A percentile compares a stretch with the other conserved stretches of the same genome.
Conservation (phyloP, 2,888 invertebrate species). For the Meta bourneti region DNA sequence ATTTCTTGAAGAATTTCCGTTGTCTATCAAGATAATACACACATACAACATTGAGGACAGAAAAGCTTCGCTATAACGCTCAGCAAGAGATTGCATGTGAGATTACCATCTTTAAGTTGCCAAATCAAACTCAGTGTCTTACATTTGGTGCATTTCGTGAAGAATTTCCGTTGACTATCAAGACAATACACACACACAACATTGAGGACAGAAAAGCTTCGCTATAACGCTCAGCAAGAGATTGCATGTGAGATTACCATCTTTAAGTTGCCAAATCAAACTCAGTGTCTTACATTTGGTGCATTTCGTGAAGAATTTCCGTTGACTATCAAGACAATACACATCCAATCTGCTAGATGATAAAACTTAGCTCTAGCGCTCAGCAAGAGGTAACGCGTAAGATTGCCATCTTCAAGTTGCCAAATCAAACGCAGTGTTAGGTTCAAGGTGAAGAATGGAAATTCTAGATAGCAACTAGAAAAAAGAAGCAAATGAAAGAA, state of each 20-base stretch:
- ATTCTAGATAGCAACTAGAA: neutral
- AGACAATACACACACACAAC: too few species aligned
- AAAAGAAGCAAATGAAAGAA: slow-evolving; percentile 54
- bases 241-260: neutral
- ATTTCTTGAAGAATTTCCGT: too few species aligned
- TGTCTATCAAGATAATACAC: too few species aligned
- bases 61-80: too few species aligned
- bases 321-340: too few species aligned
- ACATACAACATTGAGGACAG: too few species aligned
- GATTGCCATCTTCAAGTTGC: slow-evolving; percentile 9
- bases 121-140: neutral
- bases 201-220: too few species aligned
- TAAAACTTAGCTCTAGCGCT: neutral
- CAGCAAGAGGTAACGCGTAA: neutral
- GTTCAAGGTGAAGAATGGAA: slow-evolving; percentile 40
- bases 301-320: slow-evolving; percentile 9
- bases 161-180: neutral
- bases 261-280: neutral
- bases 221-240: too few species aligned
- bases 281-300: slow-evolving; percentile 8
- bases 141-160: slow-evolving; percentile 33
- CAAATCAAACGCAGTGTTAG: neutral
- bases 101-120: neutral
- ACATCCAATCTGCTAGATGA: neutral
- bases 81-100: too few species aligned